phyloP scores from a whole-genome alignment of 2,797 vertebrate genomes.

The Nothura maculosa region DNA sequence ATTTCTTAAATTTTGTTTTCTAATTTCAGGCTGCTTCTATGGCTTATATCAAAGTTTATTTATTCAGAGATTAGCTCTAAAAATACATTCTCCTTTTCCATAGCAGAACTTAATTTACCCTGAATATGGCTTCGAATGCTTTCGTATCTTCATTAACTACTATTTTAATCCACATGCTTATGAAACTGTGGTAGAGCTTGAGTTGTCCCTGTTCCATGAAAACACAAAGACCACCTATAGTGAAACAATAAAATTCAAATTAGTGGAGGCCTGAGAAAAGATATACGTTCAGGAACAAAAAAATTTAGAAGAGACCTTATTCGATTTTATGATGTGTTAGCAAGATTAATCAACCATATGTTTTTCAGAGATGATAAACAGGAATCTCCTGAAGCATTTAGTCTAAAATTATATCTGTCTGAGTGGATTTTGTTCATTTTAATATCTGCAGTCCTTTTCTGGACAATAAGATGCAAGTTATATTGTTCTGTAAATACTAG shows the following conservation, averaged over 20 bases:
- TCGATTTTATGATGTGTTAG: slow-evolving; percentile 23
- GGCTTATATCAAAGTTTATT: background rate
- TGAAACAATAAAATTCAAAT: background rate
- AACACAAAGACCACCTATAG: slow-evolving; percentile 18
- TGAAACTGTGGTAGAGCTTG: slow-evolving; percentile 4
- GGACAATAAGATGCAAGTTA: background rate
- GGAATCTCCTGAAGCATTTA: background rate
- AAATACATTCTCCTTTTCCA: background rate
- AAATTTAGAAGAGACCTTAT: slow-evolving; percentile 11
- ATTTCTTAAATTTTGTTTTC: slow-evolving; percentile 17
- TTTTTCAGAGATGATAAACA: slow-evolving; percentile 14
- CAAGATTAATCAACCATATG: background rate
- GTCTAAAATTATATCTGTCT: background rate
- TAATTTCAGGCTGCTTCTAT: background rate
- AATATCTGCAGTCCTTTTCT: background rate
- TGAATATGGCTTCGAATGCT: background rate
- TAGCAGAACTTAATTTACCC: background rate
- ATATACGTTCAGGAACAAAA: slow-evolving; percentile 3
- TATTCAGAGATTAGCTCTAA: background rate
- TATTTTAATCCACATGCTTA: slow-evolving; percentile 4
- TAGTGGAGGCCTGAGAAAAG: slow-evolving; percentile 25
- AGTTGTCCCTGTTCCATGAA: slow-evolving; percentile 17
- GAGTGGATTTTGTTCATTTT: background rate
- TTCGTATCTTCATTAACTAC: slow-evolving; percentile 24
- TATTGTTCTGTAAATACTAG: background rate